Evolutionary conservation across 2,113 vertebrate species (phyloP).

Genomic region (Agelaius phoeniceus): DNA sequence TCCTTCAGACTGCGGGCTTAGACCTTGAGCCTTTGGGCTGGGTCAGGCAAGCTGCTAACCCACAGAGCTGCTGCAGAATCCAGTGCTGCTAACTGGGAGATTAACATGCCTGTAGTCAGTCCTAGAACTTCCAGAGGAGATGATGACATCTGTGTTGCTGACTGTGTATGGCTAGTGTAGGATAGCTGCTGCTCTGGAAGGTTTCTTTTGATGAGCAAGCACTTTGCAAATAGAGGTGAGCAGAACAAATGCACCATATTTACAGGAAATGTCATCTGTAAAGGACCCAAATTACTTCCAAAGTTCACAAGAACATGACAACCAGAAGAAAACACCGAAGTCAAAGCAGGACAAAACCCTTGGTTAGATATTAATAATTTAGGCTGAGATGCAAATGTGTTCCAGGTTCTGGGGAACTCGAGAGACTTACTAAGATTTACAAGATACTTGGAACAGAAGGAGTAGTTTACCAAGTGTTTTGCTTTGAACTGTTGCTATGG

Average conservation of each 20-base stretch:
- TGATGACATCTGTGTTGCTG: neutral
- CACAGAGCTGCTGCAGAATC: neutral
- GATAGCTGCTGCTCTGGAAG: neutral
- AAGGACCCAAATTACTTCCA: neutral
- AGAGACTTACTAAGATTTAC: neutral
- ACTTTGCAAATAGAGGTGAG: neutral
- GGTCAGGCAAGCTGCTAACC: neutral
- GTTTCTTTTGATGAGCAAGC: neutral
- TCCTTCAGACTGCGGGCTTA: neutral
- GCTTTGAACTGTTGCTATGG: neutral
- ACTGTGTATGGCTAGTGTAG: neutral
- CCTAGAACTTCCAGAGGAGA: neutral
- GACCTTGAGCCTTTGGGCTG: neutral
- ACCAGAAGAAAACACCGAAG: neutral
- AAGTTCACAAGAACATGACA: neutral
- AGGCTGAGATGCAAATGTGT: neutral
- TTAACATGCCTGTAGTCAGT: neutral
- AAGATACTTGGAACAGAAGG: neutral
- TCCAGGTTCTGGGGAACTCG: neutral
- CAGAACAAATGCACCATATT: neutral
- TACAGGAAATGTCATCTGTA: neutral
- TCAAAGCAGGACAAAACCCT: neutral
- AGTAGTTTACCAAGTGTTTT: neutral
- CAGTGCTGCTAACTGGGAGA: neutral
- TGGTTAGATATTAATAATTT: neutral